Evolutionary conservation across 2,888 invertebrate species (phyloP), one percentile per base, ranked within the genome.

Genomic region (Mesochorus sp.): DNA sequence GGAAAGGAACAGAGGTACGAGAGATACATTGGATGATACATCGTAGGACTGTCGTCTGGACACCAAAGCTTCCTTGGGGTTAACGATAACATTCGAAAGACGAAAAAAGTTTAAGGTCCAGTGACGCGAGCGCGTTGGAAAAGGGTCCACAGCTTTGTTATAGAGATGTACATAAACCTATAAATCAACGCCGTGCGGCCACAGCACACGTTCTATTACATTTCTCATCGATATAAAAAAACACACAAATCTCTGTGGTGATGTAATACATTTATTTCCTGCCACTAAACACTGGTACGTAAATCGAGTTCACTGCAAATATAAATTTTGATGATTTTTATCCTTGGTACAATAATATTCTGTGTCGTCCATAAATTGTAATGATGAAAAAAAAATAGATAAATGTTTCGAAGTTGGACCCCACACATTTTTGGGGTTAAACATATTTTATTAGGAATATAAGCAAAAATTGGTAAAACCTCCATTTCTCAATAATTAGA

Each of bases 21-120:
- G 57, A 71, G 76, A 34, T 67, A 76, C 66, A 51, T 39, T 12
- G 57, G 34, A 39, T 17, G 51, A 51, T 44, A 64, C 49, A 61
- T 57, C 47, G 39, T 57, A 55, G 67, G 72, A 79, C 47, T 67
- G 62, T 62, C 67, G 61, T 42, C 49, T 21, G 44, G 72, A 31
- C n/a, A n/a, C 44, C 59, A 21, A 47, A 39, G 59, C 71, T 71
- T 53, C 57, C 12, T 37, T 75, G 49, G 19, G 67, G 62, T 79
- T 61, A 47, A 67, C 61, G 24, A 61, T 72, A 37, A 47, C 59
- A 55, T 53, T 37, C 47, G 61, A 26, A 62, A 14, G 37, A 26
- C 57, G 17, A 55, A n/a, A n/a, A n/a, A 31, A 37, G 28, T 14
- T 47, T 12, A 34, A 14, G 49, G 24, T 57, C 31, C 8, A 12